A percentile compares a stretch with the other conserved stretches of the same genome.
These are phyloP conservation scores for Lydus trimaculatus DNA, from an alignment of 2,888 invertebrate genomes.

Conservation along the genomic window DNA sequence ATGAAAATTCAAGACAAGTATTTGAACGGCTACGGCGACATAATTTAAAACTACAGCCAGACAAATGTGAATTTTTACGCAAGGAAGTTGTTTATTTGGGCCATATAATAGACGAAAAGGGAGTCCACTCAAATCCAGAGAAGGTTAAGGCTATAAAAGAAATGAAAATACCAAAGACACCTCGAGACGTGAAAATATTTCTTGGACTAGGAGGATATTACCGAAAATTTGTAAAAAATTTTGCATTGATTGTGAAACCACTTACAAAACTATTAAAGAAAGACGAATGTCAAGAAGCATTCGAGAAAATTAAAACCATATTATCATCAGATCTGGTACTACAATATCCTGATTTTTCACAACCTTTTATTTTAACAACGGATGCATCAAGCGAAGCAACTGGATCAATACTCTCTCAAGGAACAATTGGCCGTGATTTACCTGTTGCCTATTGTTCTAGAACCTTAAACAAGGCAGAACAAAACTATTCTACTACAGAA, in stretches of 20 bases:
- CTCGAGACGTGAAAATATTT: slow-evolving; percentile 40
- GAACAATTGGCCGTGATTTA: slow-evolving; percentile 22
- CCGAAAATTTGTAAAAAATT: slow-evolving; percentile 42
- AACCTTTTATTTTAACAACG: slow-evolving; percentile 47
- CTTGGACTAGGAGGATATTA: slow-evolving; percentile 50
- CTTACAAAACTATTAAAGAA: slow-evolving; percentile 14
- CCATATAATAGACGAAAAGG: slow-evolving; percentile 44
- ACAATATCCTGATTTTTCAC: slow-evolving; percentile 39
- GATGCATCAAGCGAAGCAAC: slow-evolving; percentile 51
- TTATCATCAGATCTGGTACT: slow-evolving; percentile 23
- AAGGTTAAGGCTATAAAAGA: slow-evolving; percentile 36
- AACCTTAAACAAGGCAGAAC: slow-evolving; percentile 30
- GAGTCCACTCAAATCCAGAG: slow-evolving; percentile 40
- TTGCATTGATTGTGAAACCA: slow-evolving; percentile 22
- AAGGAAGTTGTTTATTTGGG: slow-evolving; percentile 46
- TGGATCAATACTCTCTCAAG: slow-evolving; percentile 38
- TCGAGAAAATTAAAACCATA: slow-evolving; percentile 28
- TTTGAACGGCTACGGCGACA: slow-evolving; percentile 37
- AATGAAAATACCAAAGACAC: slow-evolving; percentile 34
- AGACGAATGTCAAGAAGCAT: slow-evolving; percentile 22
- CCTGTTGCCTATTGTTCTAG: slow-evolving; percentile 34
- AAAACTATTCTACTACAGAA: slow-evolving; percentile 28
- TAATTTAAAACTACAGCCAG: slow-evolving; percentile 43
- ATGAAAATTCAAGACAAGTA: slow-evolving; percentile 33
- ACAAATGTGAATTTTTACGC: slow-evolving; percentile 45